Percentiles rank a stretch among this genome's conserved stretches.
Evolutionary conservation across 2,888 invertebrate species (phyloP).

Genomic region (Meghimatium bilineatum): DNA sequence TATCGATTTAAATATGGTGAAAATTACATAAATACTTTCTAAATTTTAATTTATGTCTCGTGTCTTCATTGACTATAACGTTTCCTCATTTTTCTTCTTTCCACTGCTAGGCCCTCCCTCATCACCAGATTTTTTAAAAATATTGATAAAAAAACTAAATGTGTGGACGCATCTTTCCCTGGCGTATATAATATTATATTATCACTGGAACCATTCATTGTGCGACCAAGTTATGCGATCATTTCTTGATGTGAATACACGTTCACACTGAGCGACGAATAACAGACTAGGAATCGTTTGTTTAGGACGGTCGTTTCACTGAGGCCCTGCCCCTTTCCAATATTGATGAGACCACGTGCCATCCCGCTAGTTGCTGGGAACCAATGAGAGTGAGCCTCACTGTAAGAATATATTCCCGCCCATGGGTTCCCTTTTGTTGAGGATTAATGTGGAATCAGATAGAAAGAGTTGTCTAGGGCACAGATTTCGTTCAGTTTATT

Average conservation of each 20-base stretch:
- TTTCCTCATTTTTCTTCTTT: too few species aligned
- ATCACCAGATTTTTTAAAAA: too few species aligned
- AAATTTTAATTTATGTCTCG: too few species aligned
- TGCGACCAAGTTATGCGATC: background rate
- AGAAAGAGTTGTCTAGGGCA: slow-evolving; percentile 35
- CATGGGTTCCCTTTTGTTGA: slow-evolving; percentile 10
- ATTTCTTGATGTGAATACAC: background rate
- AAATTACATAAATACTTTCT: too few species aligned
- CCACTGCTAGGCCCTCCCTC: too few species aligned
- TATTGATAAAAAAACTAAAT: background rate
- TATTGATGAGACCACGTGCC: slow-evolving; percentile 54
- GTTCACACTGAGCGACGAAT: slow-evolving; percentile 34
- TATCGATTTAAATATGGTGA: too few species aligned
- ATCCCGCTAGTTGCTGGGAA: background rate
- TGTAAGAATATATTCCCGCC: slow-evolving; percentile 1
- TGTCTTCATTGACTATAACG: too few species aligned
- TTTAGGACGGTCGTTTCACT: slow-evolving; percentile 15
- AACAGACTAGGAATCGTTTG: slow-evolving; percentile 33
- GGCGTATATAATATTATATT: background rate
- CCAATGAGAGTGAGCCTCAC: slow-evolving; percentile 46
- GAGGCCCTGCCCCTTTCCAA: slow-evolving; percentile 47
- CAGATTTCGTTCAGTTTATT: slow-evolving; percentile 27
- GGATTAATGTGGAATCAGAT: slow-evolving; percentile 31
- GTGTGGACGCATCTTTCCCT: background rate
- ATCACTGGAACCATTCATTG: slow-evolving; percentile 21